Evolutionary conservation across 2,113 vertebrate species (phyloP).

Genomic region (Cephalopholis sonnerati): DNA sequence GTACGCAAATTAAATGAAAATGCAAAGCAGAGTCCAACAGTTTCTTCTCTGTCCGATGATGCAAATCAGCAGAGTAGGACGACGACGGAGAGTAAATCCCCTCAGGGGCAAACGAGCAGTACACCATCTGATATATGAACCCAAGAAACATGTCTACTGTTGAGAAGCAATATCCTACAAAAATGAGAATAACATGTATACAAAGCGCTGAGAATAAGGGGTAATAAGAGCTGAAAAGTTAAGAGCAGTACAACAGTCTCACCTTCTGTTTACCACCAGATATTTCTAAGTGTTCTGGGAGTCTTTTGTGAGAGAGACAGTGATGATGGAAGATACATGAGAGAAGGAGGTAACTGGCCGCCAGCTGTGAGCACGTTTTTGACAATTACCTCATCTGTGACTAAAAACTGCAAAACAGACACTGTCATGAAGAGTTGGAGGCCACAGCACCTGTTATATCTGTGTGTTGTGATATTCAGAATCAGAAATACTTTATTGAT

Average conservation of each 20-base stretch:
- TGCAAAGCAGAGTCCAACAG: constrained; percentile 33
- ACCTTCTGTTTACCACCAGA: constrained; percentile 29
- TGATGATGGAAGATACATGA: constrained; percentile 37
- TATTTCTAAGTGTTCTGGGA: not conserved
- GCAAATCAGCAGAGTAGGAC: constrained; percentile 44
- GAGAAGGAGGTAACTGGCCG: constrained; percentile 28
- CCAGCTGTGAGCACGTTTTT: constrained; percentile 53
- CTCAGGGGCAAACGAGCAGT: constrained; percentile 1
- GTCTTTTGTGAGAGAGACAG: constrained; percentile 34
- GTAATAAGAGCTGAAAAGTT: constrained; percentile 40
- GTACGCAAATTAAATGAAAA: constrained; percentile 25
- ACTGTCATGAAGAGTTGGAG: not conserved
- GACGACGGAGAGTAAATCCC: not conserved
- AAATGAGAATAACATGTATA: constrained; percentile 34
- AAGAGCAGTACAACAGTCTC: constrained; percentile 13
- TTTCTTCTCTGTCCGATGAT: constrained; percentile 11
- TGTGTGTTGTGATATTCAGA: not conserved
- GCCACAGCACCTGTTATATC: constrained; percentile 5
- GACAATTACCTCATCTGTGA: constrained; percentile 69
- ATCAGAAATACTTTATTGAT: too few species aligned
- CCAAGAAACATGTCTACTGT: constrained; percentile 6
- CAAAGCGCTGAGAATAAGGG: constrained; percentile 15
- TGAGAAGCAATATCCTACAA: constrained; percentile 12
- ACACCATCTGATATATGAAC: constrained; percentile 25
- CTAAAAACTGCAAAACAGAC: constrained; percentile 50